phyloP scores from a whole-genome alignment of 2,888 invertebrate genomes.

The Phoenoteleia sp. region DNA sequence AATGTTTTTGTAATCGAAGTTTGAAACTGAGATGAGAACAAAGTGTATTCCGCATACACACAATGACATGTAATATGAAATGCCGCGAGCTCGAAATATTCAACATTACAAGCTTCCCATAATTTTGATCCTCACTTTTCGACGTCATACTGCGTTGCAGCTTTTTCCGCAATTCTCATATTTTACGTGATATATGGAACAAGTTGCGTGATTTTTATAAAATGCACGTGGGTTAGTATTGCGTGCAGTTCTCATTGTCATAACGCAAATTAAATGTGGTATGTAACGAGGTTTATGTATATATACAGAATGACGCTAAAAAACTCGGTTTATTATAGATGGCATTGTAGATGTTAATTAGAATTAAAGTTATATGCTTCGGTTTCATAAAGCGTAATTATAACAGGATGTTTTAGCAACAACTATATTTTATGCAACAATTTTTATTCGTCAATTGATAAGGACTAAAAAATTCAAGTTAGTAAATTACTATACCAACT shows the following conservation, averaged over 20 bases:
- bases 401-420: not conserved
- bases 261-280: constrained; percentile 51
- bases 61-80: constrained; percentile 8
- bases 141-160: constrained; percentile 52
- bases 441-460: not conserved
- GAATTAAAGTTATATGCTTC: constrained; percentile 17
- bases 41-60: not conserved
- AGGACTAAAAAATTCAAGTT: not conserved
- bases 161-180: constrained; percentile 43
- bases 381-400: not conserved
- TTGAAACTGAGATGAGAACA: not conserved
- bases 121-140: constrained; percentile 57
- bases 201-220: constrained; percentile 61
- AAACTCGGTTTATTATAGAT: constrained; percentile 33
- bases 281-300: constrained; percentile 41
- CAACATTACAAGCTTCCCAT: constrained; percentile 48
- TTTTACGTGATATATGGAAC: constrained; percentile 63
- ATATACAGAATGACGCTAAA: constrained; percentile 22
- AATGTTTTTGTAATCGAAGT: not conserved
- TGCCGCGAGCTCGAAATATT: constrained; percentile 30
- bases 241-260: constrained; percentile 49
- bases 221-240: constrained; percentile 18
- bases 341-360: constrained; percentile 39
- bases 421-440: no score
- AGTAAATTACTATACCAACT: constrained; percentile 43